Base-by-base conservation (phyloP, 2,888 invertebrate species). In the Galeruca laticollis region DNA sequence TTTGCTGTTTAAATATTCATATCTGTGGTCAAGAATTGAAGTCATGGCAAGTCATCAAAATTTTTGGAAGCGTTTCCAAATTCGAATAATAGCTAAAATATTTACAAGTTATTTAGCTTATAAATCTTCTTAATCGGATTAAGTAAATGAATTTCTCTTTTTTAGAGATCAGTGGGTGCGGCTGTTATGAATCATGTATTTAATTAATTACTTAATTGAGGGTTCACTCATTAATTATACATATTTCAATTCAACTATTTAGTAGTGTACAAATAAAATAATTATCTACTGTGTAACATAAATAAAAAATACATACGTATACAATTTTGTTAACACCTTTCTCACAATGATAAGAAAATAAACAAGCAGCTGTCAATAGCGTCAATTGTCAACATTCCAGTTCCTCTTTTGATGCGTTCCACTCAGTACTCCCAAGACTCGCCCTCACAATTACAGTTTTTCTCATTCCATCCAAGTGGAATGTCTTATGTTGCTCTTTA, bases 1-100 rank as follows among this genome's bases (percentile, higher is more conserved):
- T 54, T 90, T 90, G 84, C 90, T 91, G 75, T 89, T 88, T 83
- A 87, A 83, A 84, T 89, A 91, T 72, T 87, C 90, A 66, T 87
- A 85, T 78, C 88, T 88, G 77, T 91, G 89, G 81, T 89, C 88
- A 65, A 82, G 80, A 67, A 83, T 78, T 84, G 89, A 88, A 86
- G 90, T 90, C 90, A 91, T 91, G 82, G 76, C 82, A 80, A 60
- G 70, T 69, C 75, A 79, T 75, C 20, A 26, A 62, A 37, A 47
- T 11, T 54, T 3, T 40, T 52, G 15, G 21, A 37, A 18, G 15
- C 18, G 35, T 35, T 31, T 43, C 60, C 43, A 69, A 54, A 31
- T 54, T 20, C 13, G 2, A 47, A 47, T 47, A 47, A 15, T 2
- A 51, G 21, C 52, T 26, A 21, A 26, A 26, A 52, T 26, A n/a